Conservation (phyloP, 2,113 vertebrate species). For the Lagenorhynchus albirostris region DNA sequence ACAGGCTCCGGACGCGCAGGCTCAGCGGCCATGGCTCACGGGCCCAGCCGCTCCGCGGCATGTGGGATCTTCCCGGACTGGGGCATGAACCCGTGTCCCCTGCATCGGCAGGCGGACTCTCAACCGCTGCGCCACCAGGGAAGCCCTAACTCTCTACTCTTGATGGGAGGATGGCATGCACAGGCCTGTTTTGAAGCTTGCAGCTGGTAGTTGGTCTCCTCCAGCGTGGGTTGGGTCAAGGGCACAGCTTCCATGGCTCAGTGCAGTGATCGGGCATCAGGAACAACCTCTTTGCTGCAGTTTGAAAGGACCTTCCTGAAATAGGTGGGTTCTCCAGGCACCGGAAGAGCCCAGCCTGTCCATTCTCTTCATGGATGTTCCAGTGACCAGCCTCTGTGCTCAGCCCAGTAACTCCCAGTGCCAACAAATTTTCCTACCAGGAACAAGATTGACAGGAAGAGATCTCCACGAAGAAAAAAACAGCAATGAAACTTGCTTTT, state of each 20-base stretch:
- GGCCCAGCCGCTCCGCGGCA: no score
- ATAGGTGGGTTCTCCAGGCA: not conserved
- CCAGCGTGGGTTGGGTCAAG: not conserved
- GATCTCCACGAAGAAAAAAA: not conserved
- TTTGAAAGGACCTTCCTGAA: not conserved
- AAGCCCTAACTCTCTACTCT: not conserved
- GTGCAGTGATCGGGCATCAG: not conserved
- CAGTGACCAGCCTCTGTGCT: not conserved
- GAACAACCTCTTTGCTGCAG: not conserved
- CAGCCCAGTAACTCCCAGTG: not conserved
- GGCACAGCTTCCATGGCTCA: not conserved
- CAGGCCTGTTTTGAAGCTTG: not conserved
- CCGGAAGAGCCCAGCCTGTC: not conserved
- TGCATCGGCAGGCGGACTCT: no score
- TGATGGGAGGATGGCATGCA: not conserved
- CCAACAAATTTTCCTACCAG: not conserved
- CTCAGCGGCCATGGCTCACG: no score
- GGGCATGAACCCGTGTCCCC: no score
- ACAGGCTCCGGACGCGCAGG: no score
- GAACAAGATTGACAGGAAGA: not conserved
- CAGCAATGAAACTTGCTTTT: not conserved
- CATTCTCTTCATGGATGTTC: not conserved
- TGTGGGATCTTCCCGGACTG: accelerated
- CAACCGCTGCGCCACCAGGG: no score
- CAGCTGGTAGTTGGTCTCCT: not conserved